Conservation (phyloP, 2,797 vertebrate species). For the Alca torda region DNA sequence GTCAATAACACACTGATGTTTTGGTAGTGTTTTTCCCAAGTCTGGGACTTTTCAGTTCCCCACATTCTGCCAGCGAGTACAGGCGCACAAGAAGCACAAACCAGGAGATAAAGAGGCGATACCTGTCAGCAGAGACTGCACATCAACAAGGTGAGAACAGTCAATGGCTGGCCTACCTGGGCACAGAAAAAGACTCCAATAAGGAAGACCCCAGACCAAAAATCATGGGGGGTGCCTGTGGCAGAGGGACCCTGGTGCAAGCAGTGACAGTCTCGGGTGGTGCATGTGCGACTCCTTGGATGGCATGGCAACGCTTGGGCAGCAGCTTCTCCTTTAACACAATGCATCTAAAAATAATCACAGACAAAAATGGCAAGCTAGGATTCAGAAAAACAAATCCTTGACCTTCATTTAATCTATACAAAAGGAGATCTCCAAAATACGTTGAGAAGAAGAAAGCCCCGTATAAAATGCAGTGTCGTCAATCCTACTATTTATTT, state of each 20-base stretch:
- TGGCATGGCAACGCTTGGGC: neutral
- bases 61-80: neutral
- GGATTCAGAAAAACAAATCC: neutral
- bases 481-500: neutral
- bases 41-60: neutral
- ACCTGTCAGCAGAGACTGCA: neutral
- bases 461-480: neutral
- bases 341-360: neutral
- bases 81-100: neutral
- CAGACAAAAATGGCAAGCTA: neutral
- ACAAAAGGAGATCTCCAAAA: neutral
- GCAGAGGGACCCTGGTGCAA: neutral
- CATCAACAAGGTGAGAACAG: neutral
- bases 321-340: neutral
- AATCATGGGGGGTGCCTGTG: neutral
- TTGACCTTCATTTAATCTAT: neutral
- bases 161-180: neutral
- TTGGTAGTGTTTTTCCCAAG: neutral
- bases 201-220: neutral
- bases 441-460: neutral
- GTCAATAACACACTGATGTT: neutral
- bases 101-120: neutral
- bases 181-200: neutral
- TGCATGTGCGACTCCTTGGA: neutral
- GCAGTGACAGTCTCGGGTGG: neutral